Base-by-base conservation (phyloP, 2,888 invertebrate genomes). In the Furcula furcula region DNA sequence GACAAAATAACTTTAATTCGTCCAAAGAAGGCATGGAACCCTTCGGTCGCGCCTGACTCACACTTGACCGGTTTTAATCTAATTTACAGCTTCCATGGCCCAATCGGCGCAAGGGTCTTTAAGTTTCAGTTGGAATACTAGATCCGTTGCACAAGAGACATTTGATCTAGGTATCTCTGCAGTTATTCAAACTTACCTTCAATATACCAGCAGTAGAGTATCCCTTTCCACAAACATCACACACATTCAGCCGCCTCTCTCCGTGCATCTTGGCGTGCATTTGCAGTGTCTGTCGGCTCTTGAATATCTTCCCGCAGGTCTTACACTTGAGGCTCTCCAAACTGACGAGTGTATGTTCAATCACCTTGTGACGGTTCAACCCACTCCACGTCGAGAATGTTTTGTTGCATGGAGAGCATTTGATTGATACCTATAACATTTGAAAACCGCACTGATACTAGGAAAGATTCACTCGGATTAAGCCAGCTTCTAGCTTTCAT, bases 151-250 rank as follows among this genome's bases (percentile, higher is more conserved):
- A n/a, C n/a, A n/a, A n/a, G n/a, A n/a, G n/a, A n/a, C n/a, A n/a
- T n/a, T n/a, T n/a, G 7, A 9, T 9, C 9, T 9, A 9, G 9
- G n/a, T 9, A 20, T 20, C 7, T 19, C n/a, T 16, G 16, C 16
- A 4, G 16, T 6, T 16, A 4, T 16, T 10, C n/a, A 19, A 20
- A 19, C n/a, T 23, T 25, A n/a, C 36, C 26, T 39, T 43, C 34
- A 86, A 66, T 31, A 63, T 65, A 39, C 66, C 61, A 23, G 65
- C 59, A 1, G 72, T 68, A 4, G 72, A 69, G 29, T 70, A 78
- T n/a, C 64, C 72, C 41, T 75, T 81, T 0, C 88, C 89, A 23
- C 89, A 89, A 0, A 84, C 54, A 46, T 88, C 78, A 35, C 89
- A 89, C 11, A 88, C 72, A 29, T 57, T 65, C 7, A 66, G 29